These are phyloP conservation scores for Chaunax sp. DNA, from an alignment of 2,797 vertebrate species.

Conservation along the genomic window DNA sequence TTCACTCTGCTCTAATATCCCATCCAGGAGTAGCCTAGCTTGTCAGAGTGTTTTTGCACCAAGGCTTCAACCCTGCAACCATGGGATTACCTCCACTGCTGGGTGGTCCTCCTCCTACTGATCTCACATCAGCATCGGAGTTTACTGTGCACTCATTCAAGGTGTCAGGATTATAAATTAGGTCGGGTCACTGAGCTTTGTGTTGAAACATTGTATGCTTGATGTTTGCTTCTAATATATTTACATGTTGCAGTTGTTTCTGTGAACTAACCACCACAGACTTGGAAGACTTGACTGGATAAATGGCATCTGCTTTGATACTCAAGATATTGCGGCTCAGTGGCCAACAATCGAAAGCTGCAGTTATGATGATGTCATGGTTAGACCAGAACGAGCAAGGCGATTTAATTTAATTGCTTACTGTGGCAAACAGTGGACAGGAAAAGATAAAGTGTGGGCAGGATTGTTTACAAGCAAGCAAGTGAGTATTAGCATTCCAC, in stretches of 20 bases:
- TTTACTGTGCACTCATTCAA: conserved; percentile 37
- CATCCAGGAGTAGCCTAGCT: conserved; percentile 60
- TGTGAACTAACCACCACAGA: conserved; percentile 15
- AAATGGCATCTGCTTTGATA: conserved; percentile 26
- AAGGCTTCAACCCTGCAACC: conserved; percentile 67
- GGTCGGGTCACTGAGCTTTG: conserved; percentile 30
- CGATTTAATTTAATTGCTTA: conserved; percentile 44
- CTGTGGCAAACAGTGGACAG: conserved; percentile 47
- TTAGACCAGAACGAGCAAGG: conserved; percentile 40
- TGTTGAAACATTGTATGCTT: conserved; percentile 10
- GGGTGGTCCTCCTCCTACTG: conserved; percentile 74
- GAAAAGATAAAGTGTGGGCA: conserved; percentile 51
- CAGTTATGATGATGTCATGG: conserved; percentile 32
- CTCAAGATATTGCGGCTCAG: conserved; percentile 47
- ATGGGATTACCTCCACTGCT: conserved; percentile 68
- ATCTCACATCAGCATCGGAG: conserved; percentile 59
- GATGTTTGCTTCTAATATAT: conserved; percentile 23
- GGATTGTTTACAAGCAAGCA: conserved; percentile 20
- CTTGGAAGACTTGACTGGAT: conserved; percentile 28
- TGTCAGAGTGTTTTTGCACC: conserved; percentile 61
- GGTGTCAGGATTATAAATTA: conserved; percentile 50
- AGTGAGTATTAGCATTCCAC: conserved; percentile 46
- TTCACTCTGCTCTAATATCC: conserved; percentile 61
- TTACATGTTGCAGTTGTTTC: conserved; percentile 16
- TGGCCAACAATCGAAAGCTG: conserved; percentile 45